Conservation (phyloP, 2,797 vertebrate species). For the Myripristis jacobus region DNA sequence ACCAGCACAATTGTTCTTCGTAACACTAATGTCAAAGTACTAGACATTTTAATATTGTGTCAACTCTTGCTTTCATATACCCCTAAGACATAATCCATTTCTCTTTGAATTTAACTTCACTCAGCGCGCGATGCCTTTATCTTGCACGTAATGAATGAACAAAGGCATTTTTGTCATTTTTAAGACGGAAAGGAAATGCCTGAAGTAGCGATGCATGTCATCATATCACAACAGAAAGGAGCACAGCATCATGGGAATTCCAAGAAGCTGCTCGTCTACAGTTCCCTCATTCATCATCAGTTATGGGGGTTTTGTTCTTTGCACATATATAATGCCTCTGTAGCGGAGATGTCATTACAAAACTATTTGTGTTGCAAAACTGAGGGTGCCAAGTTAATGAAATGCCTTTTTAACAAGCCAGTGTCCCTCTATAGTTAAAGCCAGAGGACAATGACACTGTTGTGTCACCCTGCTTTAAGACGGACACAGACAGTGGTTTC, state of each 20-base stretch:
- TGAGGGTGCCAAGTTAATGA: slow-evolving; percentile 69
- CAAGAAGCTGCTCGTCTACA: slow-evolving; percentile 40
- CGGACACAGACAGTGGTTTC: slow-evolving; percentile 70
- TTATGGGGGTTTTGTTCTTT: slow-evolving; percentile 64
- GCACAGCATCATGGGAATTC: slow-evolving; percentile 44
- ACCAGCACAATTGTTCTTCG: background rate
- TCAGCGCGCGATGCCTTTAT: background rate
- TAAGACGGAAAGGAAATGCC: slow-evolving; percentile 60
- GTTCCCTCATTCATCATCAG: slow-evolving; percentile 56
- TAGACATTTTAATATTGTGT: too few relatives aligned
- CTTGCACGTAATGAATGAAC: slow-evolving; percentile 61
- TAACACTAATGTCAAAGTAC: background rate
- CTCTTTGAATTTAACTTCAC: background rate
- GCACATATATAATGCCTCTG: slow-evolving; percentile 44
- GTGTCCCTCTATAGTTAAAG: slow-evolving; percentile 44
- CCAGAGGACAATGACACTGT: slow-evolving; percentile 69
- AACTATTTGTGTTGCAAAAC: slow-evolving; percentile 68
- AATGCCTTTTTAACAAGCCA: slow-evolving; percentile 67
- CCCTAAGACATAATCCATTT: background rate
- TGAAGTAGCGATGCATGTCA: slow-evolving; percentile 56
- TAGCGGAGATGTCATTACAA: slow-evolving; percentile 49
- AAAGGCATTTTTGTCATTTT: slow-evolving; percentile 65
- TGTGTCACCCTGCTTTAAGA: slow-evolving; percentile 64
- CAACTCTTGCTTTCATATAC: background rate
- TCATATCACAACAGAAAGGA: slow-evolving; percentile 30